These are phyloP conservation scores for Peromyscus polionotus DNA, from an alignment of 2,113 vertebrate species.

Conservation along the genomic window DNA sequence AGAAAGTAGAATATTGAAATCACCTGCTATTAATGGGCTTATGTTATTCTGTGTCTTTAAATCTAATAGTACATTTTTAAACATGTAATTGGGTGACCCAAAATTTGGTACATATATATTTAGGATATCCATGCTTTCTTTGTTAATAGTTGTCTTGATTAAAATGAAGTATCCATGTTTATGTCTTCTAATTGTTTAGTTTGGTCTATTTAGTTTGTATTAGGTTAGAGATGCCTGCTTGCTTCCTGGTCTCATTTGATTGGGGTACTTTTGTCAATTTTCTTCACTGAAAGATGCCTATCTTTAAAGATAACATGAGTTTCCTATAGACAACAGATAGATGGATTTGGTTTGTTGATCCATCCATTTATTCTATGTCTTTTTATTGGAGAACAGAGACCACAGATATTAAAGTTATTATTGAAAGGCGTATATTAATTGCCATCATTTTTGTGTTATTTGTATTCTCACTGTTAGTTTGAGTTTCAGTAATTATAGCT, in stretches of 20 bases:
- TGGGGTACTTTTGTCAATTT: background rate
- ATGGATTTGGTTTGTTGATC: background rate
- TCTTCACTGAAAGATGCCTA: background rate
- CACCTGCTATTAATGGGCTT: background rate
- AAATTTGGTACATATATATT: background rate
- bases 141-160: background rate
- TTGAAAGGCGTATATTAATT: background rate
- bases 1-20: background rate
- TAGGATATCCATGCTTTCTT: background rate
- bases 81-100: background rate
- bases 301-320: background rate
- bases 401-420: background rate
- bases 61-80: background rate
- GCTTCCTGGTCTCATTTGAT: background rate
- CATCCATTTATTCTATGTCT: slow-evolving; percentile 56
- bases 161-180: background rate
- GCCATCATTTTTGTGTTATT: background rate
- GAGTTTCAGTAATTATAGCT: background rate
- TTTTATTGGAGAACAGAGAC: background rate
- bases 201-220: background rate
- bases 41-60: background rate
- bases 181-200: background rate
- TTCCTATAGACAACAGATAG: background rate
- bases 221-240: background rate
- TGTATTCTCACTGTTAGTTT: background rate